Evolutionary conservation across 2,113 vertebrate genomes (phyloP), one percentile per base, ranked within the genome.

Genomic region (Oostethus manadensis): DNA sequence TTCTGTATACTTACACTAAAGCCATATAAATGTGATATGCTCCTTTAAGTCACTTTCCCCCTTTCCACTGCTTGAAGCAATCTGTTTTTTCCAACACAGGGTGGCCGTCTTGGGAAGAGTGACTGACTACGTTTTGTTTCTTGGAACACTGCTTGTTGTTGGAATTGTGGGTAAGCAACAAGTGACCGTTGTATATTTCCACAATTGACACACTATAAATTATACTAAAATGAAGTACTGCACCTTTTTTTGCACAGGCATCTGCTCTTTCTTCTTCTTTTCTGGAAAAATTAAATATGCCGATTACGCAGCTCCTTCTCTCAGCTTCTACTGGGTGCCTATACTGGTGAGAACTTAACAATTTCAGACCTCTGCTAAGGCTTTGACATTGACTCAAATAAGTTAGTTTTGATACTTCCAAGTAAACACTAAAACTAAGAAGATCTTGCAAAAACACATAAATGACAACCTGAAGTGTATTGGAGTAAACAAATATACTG

Each of bases 241-340:
- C 21, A 20, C 56, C 51, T 38, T 49, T n/a, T 56, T 18, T 56
- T 51, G 8, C 6, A 8, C 75, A 98, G 96, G 96, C 10, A 91
- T 98, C 64, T 89, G 94, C 8, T 96, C 96, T 56, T 98, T 99
- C 90, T 98, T 98, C 77, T 99, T 99, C 77, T 99, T 99, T 86
- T 93, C 95, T 23, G 93, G 92, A 0, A 91, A 87, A 6, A 95
- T 98, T 46, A 88, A 84, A 62, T 84, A 92, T 0, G 84, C 93
- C 0, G 84, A 97, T 64, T 91, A 94, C 20, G 90, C 92, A 0
- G 87, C 92, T 0, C 96, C 94, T 0, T 22, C 92, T 20, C 92
- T 99, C 13, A 96, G 98, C 70, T 98, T 97, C 64, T 97, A 98
- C 83, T 99, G 96, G 96, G 92, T 99, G 4, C 96, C 96, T 0